A percentile compares a stretch with the other conserved stretches of the same genome.
These are phyloP conservation scores for Nasonovia ribisnigri DNA, from an alignment of 2,888 invertebrate species.

Conservation along the genomic window DNA sequence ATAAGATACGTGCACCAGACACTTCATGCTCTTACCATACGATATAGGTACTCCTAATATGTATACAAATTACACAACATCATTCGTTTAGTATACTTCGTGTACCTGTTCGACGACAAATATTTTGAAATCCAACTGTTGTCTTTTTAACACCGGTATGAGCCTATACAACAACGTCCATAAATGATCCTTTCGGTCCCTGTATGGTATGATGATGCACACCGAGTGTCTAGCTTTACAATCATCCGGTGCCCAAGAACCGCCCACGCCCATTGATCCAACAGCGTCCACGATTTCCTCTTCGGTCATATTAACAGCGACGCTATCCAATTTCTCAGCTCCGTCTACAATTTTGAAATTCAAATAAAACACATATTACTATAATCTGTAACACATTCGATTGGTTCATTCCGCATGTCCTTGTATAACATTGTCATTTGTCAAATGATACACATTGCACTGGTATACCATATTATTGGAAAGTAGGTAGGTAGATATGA, in stretches of 20 bases:
- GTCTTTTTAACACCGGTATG: conserved; percentile 72
- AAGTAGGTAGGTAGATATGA: not conserved
- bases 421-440: not conserved
- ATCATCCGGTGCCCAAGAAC: conserved; percentile 72
- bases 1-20: not conserved
- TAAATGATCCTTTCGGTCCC: conserved; percentile 72
- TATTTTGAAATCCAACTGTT: conserved; percentile 72
- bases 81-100: not conserved
- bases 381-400: not conserved
- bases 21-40: not conserved
- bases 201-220: conserved; percentile 76
- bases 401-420: not conserved
- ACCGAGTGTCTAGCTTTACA: conserved; percentile 72
- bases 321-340: conserved; percentile 49
- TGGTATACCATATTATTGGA: not conserved
- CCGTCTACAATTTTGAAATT: conserved; percentile 22
- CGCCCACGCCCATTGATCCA: conserved; percentile 70
- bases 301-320: conserved; percentile 61
- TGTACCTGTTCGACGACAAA: conserved; percentile 73
- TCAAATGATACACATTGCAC: not conserved
- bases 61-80: not conserved
- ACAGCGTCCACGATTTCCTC: conserved; percentile 65
- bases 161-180: conserved; percentile 71
- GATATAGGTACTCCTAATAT: not conserved
- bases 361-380: not conserved